Percentiles rank a stretch among this genome's conserved stretches.
phyloP scores from a whole-genome alignment of 2,797 vertebrate species.

The Avahi laniger region DNA sequence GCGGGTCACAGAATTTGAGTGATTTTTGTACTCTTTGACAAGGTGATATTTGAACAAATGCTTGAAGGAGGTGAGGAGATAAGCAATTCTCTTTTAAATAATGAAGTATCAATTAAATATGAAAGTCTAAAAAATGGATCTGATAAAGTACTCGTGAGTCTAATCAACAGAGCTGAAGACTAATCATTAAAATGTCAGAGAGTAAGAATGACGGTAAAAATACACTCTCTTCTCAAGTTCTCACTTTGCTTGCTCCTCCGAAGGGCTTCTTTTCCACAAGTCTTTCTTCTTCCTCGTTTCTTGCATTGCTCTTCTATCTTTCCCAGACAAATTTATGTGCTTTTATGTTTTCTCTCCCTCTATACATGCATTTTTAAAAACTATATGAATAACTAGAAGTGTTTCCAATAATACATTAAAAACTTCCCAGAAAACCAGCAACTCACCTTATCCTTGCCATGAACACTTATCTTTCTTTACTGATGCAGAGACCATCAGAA shows the following conservation, averaged over 20 bases:
- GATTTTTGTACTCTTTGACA: neutral
- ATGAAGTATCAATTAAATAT: neutral
- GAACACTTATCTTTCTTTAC: neutral
- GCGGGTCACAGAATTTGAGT: neutral
- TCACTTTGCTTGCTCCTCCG: neutral
- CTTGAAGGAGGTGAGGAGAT: neutral
- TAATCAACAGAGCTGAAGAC: neutral
- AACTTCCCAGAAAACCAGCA: neutral
- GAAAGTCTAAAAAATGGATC: neutral
- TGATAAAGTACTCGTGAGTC: neutral
- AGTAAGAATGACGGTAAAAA: neutral
- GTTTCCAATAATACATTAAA: neutral
- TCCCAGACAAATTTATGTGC: neutral
- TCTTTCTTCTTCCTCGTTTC: neutral
- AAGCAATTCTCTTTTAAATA: neutral
- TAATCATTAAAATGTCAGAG: neutral
- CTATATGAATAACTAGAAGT: neutral
- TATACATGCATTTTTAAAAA: neutral
- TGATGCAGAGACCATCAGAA: neutral
- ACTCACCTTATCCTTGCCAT: neutral
- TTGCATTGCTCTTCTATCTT: neutral
- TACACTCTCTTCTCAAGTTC: neutral
- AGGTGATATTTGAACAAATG: neutral
- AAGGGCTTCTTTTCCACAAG: neutral
- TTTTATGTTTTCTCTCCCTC: neutral